Percentiles rank a stretch among this genome's conserved stretches.
Conservation (phyloP, 2,888 invertebrate genomes). For the Andrena trimmerana region DNA sequence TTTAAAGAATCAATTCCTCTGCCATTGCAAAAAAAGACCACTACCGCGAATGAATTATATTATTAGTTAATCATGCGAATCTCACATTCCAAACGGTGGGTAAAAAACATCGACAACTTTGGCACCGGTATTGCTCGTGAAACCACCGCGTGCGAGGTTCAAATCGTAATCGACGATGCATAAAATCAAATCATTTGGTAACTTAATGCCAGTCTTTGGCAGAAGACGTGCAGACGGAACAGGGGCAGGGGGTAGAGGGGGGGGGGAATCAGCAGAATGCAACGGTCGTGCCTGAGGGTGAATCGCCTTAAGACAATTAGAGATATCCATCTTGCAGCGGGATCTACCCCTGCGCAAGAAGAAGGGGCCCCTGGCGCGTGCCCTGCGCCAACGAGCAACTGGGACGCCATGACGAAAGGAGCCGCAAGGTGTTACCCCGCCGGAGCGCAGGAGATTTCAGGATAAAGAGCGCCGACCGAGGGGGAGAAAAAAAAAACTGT, state of each 20-base stretch:
- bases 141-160: too few species aligned
- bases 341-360: slow-evolving; percentile 56
- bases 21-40: too few species aligned
- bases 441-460: slow-evolving; percentile 71
- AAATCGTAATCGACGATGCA: too few species aligned
- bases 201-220: background rate
- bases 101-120: too few species aligned
- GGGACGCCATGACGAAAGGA: slow-evolving; percentile 55
- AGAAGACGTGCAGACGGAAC: slow-evolving; percentile 8
- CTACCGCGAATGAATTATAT: too few species aligned
- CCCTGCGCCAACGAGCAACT: slow-evolving; percentile 58
- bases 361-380: slow-evolving; percentile 53
- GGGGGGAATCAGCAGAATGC: slow-evolving; percentile 58
- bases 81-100: too few species aligned
- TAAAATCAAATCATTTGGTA: background rate
- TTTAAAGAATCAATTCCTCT: too few species aligned
- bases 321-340: slow-evolving; percentile 75
- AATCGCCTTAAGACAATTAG: slow-evolving; percentile 74
- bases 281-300: slow-evolving; percentile 71
- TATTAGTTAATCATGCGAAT: too few species aligned
- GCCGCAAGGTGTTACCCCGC: slow-evolving; percentile 73
- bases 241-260: slow-evolving; percentile 19
- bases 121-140: too few species aligned
- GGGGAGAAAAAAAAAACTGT: slow-evolving; percentile 36
- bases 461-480: slow-evolving; percentile 65